phyloP scores from a whole-genome alignment of 2,113 vertebrate species.

The Candoia aspera region DNA sequence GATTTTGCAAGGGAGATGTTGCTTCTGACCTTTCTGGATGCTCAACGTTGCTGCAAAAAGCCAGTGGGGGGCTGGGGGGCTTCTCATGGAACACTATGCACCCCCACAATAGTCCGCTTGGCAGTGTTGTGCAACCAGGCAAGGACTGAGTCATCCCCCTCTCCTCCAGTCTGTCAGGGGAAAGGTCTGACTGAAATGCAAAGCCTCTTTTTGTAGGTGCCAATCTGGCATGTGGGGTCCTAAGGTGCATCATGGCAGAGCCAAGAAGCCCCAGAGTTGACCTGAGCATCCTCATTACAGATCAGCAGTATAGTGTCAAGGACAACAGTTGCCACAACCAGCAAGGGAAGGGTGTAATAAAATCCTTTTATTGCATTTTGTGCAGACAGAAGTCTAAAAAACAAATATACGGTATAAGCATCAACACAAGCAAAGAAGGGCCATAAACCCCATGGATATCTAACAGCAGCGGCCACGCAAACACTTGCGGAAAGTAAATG shows the following conservation, averaged over 20 bases:
- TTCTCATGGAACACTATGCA: no score
- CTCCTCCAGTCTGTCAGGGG: not conserved
- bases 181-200: not conserved
- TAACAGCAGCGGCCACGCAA: slow-evolving; percentile 76
- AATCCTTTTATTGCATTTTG: slow-evolving; percentile 99
- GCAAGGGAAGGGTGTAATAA: slow-evolving; percentile 87
- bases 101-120: not conserved
- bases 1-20: not conserved
- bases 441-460: slow-evolving; percentile 81
- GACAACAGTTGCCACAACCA: slow-evolving; percentile 30
- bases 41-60: not conserved
- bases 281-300: no score
- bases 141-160: not conserved
- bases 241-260: accelerated
- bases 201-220: not conserved
- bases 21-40: not conserved
- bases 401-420: slow-evolving; percentile 96
- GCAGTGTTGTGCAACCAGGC: not conserved
- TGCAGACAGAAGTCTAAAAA: slow-evolving; percentile 99
- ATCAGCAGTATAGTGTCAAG: not conserved
- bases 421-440: slow-evolving; percentile 91
- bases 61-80: not conserved
- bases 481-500: slow-evolving; percentile 90
- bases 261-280: not conserved
- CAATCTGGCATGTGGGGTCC: not conserved